Percentiles rank a stretch among this genome's conserved stretches.
These are phyloP conservation scores for Troides helena DNA, from an alignment of 2,888 invertebrate genomes.

Conservation along the genomic window DNA sequence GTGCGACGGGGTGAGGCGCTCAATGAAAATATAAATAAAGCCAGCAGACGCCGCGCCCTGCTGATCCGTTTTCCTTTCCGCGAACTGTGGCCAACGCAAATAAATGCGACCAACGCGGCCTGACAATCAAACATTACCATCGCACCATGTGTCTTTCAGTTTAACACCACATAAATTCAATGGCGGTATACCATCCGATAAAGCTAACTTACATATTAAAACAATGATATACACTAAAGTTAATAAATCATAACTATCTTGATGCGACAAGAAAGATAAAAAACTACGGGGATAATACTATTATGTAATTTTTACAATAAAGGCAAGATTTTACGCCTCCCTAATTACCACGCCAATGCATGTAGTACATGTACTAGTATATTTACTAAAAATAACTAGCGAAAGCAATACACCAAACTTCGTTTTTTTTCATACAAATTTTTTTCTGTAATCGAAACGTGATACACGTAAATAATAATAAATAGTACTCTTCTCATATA, in stretches of 20 bases:
- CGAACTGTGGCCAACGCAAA: conserved; percentile 39
- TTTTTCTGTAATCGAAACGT: background rate
- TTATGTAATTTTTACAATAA: too few species aligned
- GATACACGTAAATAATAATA: background rate
- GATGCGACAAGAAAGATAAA: too few species aligned
- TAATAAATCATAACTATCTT: too few species aligned
- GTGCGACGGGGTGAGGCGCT: conserved; percentile 40
- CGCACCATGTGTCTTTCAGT: background rate
- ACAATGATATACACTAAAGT: too few species aligned
- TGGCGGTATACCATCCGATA: background rate
- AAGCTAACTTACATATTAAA: background rate
- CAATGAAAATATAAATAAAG: conserved; percentile 67
- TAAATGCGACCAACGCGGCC: background rate
- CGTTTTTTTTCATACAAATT: background rate
- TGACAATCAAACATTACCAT: background rate
- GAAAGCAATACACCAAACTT: background rate
- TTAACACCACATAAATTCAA: background rate
- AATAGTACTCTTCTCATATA: background rate
- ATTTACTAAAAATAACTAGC: background rate
- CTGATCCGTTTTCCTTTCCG: conserved; percentile 57
- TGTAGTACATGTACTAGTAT: too few species aligned
- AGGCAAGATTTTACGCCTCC: too few species aligned
- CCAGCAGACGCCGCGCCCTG: conserved; percentile 53
- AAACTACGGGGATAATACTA: too few species aligned
- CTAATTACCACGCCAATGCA: too few species aligned